These are phyloP conservation scores for Lysandra bellargus DNA, from an alignment of 2,888 invertebrate species.

Conservation along the genomic window DNA sequence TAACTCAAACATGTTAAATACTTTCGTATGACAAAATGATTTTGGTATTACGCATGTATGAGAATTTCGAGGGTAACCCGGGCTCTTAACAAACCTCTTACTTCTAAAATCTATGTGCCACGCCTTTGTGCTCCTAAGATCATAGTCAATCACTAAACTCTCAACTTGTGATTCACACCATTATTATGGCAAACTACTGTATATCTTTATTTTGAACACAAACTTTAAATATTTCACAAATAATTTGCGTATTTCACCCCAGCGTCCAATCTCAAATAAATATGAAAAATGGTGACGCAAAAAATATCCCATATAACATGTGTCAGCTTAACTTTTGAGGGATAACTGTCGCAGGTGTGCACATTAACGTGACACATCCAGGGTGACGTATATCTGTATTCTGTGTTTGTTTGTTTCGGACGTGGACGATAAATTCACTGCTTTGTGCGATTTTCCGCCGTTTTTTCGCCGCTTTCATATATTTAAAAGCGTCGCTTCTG, in stretches of 20 bases:
- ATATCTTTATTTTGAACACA: too few relatives aligned
- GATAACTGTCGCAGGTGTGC: conserved; percentile 13
- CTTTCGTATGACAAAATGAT: too few relatives aligned
- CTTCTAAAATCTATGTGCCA: too few relatives aligned
- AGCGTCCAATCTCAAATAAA: not conserved
- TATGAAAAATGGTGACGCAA: not conserved
- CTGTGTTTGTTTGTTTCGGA: conserved; percentile 58
- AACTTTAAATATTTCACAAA: not conserved
- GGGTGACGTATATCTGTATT: conserved; percentile 42
- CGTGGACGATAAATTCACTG: conserved; percentile 69
- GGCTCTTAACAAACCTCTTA: too few relatives aligned
- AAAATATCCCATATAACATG: conserved; percentile 1
- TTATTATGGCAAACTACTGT: too few relatives aligned
- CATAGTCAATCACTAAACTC: too few relatives aligned
- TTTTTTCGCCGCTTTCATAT: conserved; percentile 34
- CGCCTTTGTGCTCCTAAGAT: too few relatives aligned
- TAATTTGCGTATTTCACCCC: not conserved
- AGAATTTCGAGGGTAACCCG: too few relatives aligned
- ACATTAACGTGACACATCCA: conserved; percentile 42
- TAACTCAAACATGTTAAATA: too few relatives aligned
- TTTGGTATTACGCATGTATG: too few relatives aligned
- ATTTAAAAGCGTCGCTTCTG: conserved; percentile 36
- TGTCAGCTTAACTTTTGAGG: conserved; percentile 19
- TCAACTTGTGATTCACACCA: too few relatives aligned
- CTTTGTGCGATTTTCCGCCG: conserved; percentile 55